Conservation (phyloP, 1,140 invertebrate species). For the Scaptomyza hsui region DNA sequence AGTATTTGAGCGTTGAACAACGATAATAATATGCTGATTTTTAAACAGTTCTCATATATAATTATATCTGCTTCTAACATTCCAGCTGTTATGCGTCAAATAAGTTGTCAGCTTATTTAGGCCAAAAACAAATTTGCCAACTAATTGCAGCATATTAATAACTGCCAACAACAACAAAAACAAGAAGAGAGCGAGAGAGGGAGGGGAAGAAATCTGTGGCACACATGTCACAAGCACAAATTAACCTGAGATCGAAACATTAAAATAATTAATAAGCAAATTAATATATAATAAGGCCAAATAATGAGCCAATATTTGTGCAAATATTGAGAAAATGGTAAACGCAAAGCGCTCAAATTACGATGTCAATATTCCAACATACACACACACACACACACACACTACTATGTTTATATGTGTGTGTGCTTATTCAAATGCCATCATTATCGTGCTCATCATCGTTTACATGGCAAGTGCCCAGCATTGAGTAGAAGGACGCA, state of each 20-base stretch:
- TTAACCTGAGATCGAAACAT: slow-evolving; percentile 24
- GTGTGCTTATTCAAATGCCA: slow-evolving; percentile 70
- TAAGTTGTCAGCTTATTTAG: slow-evolving; percentile 20
- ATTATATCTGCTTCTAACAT: not conserved
- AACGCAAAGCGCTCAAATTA: slow-evolving; percentile 42
- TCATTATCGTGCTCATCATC: slow-evolving; percentile 80
- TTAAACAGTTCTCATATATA: no score
- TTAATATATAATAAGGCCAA: slow-evolving; percentile 71
- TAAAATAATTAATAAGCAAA: slow-evolving; percentile 71
- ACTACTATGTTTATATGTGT: slow-evolving; percentile 10
- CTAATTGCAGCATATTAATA: slow-evolving; percentile 53
- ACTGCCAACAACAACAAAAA: not conserved
- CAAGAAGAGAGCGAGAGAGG: not conserved
- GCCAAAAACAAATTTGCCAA: slow-evolving; percentile 11
- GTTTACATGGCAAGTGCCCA: slow-evolving; percentile 72
- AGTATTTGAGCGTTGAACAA: not conserved
- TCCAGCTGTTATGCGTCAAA: slow-evolving; percentile 1
- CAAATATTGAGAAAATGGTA: slow-evolving; percentile 62
- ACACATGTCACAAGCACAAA: slow-evolving; percentile 11
- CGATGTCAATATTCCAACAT: slow-evolving; percentile 29
- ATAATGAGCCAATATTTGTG: slow-evolving; percentile 76
- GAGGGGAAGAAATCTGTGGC: slow-evolving; percentile 1
- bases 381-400: slow-evolving; percentile 1
- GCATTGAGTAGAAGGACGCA: slow-evolving; percentile 44
- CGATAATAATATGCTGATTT: slow-evolving; percentile 10